phyloP scores from a whole-genome alignment of 2,113 vertebrate species.

The Tursiops truncatus region DNA sequence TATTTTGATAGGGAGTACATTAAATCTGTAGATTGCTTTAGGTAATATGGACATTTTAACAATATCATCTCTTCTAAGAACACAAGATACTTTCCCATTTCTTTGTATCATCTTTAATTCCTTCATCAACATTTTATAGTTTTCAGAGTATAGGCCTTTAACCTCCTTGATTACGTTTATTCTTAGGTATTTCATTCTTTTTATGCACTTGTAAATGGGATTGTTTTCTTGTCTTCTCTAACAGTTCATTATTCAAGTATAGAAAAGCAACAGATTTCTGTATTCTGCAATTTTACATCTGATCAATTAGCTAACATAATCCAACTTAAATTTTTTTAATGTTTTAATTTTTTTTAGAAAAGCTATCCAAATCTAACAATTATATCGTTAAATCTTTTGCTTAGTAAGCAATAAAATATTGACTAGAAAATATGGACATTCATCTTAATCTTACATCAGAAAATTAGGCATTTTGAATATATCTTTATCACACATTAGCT shows the following conservation, averaged over 20 bases:
- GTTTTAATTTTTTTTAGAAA: background rate
- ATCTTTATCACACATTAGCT: background rate
- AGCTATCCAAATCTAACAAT: background rate
- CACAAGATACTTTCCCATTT: background rate
- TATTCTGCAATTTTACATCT: background rate
- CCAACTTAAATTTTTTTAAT: background rate
- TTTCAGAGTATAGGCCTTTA: background rate
- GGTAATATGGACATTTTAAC: background rate
- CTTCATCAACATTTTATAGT: background rate
- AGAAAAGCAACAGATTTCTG: background rate
- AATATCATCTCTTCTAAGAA: background rate
- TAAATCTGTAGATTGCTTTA: background rate
- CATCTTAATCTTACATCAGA: background rate
- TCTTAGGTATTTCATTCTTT: background rate
- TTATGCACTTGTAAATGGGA: background rate
- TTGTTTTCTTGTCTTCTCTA: background rate
- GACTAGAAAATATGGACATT: background rate
- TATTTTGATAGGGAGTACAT: background rate
- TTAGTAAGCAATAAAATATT: constrained; percentile 36
- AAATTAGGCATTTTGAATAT: constrained; percentile 3
- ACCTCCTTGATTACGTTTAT: background rate
- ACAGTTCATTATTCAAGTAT: background rate
- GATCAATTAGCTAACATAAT: background rate
- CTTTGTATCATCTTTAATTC: background rate
- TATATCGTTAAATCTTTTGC: background rate